Conservation (phyloP, 2,797 vertebrate genomes). For the Hylomyscus alleni region DNA sequence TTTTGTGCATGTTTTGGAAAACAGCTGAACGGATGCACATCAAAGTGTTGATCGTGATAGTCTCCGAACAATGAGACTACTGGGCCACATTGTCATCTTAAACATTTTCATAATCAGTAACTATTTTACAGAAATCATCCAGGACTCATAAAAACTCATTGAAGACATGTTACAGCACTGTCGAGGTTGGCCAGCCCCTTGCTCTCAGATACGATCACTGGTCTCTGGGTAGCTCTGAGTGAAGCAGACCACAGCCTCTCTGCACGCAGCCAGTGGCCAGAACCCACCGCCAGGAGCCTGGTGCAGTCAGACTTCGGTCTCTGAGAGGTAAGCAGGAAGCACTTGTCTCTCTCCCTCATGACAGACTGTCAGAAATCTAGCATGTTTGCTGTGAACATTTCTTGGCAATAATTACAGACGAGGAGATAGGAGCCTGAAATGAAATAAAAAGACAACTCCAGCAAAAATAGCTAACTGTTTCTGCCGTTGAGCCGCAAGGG, state of each 20-base stretch:
- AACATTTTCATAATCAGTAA: slow-evolving; percentile 36
- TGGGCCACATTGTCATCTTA: not conserved
- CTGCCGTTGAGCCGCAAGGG: slow-evolving; percentile 47
- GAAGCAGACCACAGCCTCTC: too few species aligned
- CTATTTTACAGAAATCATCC: slow-evolving; percentile 23
- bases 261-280: not conserved
- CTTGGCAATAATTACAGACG: slow-evolving; percentile 79
- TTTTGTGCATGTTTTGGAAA: slow-evolving; percentile 8
- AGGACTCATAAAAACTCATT: not conserved
- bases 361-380: slow-evolving; percentile 77
- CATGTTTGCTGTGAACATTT: slow-evolving; percentile 72
- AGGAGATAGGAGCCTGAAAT: slow-evolving; percentile 64
- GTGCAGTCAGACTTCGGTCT: not conserved
- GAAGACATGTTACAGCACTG: not conserved
- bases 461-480: slow-evolving; percentile 55
- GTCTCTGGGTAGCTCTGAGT: not conserved
- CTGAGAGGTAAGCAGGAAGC: slow-evolving; percentile 12
- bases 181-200: not conserved
- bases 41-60: slow-evolving; percentile 33
- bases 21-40: not conserved
- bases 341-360: slow-evolving; percentile 61
- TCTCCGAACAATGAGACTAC: slow-evolving; percentile 45
- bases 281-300: not conserved
- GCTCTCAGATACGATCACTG: not conserved
- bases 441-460: slow-evolving; percentile 59